A percentile compares a stretch with the other conserved stretches of the same genome.
Conservation (phyloP, 2,113 vertebrate genomes). For the Bos javanicus region DNA sequence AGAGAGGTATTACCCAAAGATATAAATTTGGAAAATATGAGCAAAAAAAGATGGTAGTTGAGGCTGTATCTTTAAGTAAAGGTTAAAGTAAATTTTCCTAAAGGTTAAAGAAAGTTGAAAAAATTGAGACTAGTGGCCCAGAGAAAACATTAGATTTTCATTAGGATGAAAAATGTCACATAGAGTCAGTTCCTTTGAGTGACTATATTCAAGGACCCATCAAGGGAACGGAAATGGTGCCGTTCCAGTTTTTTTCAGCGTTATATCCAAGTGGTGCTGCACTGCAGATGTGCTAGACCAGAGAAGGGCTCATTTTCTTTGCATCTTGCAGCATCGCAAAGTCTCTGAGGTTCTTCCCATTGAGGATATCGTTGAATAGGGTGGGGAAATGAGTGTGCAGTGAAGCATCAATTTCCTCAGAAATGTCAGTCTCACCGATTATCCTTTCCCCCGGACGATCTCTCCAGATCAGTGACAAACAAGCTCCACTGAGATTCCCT, state of each 20-base stretch:
- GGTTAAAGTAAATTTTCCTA: neutral
- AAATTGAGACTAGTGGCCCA: neutral
- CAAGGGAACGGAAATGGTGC: neutral
- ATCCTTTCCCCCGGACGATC: neutral
- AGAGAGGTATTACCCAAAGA: neutral
- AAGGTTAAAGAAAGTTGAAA: neutral
- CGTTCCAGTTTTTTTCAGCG: neutral
- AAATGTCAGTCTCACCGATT: constrained; percentile 4
- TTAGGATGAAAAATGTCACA: neutral
- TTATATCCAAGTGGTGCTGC: neutral
- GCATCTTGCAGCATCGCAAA: neutral
- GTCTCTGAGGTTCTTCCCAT: neutral
- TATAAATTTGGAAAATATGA: neutral
- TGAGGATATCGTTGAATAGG: neutral
- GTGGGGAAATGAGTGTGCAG: neutral
- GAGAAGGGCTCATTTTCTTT: neutral
- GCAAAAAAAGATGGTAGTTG: neutral
- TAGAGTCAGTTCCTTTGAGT: neutral
- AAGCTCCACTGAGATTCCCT: neutral
- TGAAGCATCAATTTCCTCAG: neutral
- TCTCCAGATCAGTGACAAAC: neutral
- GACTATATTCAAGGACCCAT: neutral
- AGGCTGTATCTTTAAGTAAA: neutral
- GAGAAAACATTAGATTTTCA: neutral
- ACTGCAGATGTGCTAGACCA: neutral